Evolutionary conservation across 2,888 invertebrate species (phyloP).

Genomic region (Andrena marginata): DNA sequence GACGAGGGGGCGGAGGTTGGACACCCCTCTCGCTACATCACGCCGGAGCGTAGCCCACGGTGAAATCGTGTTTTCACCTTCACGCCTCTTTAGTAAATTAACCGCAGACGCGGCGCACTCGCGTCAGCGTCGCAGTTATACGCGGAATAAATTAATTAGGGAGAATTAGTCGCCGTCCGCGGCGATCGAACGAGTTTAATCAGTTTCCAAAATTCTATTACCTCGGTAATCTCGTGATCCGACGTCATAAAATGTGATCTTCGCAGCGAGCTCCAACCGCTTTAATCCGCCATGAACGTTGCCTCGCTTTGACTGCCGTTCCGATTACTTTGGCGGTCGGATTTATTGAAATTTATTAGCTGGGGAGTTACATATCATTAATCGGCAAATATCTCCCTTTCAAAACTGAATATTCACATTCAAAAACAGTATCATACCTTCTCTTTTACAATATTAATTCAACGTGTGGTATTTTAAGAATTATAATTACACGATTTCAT

Average conservation of each 20-base stretch:
- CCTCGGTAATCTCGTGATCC: background rate
- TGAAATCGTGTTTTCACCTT: conserved; percentile 1
- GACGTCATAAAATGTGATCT: background rate
- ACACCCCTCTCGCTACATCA: background rate
- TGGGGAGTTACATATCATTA: too few species aligned
- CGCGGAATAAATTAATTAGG: conserved; percentile 17
- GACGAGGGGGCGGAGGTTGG: too few species aligned
- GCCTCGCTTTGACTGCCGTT: background rate
- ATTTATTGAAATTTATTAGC: too few species aligned
- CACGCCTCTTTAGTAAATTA: background rate
- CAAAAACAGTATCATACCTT: too few species aligned
- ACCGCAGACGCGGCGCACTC: background rate
- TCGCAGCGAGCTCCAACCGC: background rate
- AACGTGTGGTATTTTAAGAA: background rate
- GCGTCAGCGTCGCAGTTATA: background rate
- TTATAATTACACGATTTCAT: background rate
- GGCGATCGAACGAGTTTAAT: background rate
- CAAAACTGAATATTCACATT: too few species aligned
- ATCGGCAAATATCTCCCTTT: too few species aligned
- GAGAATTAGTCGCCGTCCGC: background rate
- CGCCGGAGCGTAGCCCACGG: background rate
- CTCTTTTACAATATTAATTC: background rate
- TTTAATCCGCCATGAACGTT: background rate
- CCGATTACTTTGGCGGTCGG: too few species aligned
- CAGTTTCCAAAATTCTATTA: background rate